phyloP scores from a whole-genome alignment of 2,113 vertebrate genomes.

The Hydrolagus affinis region DNA sequence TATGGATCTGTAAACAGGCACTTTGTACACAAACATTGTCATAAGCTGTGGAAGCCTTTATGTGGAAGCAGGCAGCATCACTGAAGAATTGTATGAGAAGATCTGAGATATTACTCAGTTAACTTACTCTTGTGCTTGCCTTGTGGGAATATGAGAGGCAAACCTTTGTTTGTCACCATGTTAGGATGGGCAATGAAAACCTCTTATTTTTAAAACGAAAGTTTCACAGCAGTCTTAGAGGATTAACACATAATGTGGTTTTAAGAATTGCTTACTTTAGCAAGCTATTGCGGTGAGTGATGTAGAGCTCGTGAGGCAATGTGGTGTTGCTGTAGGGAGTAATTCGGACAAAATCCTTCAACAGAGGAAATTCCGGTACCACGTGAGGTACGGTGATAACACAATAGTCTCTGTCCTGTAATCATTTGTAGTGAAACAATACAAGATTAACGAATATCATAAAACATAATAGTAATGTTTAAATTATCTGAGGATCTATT shows the following conservation, averaged over 20 bases:
- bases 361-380: conserved; percentile 60
- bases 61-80: no score
- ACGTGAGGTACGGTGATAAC: conserved; percentile 61
- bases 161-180: not conserved
- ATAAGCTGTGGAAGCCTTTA: no score
- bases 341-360: conserved; percentile 65
- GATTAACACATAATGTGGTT: not conserved
- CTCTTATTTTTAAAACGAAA: not conserved
- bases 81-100: not conserved
- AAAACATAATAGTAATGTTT: not conserved
- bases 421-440: not conserved
- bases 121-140: not conserved
- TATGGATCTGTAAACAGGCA: no score
- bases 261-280: conserved; percentile 58
- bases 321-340: conserved; percentile 46
- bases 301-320: conserved; percentile 61
- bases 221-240: not conserved
- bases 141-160: not conserved
- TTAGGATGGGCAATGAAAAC: not conserved
- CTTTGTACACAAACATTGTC: no score
- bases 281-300: conserved; percentile 62
- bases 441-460: not conserved
- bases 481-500: no score
- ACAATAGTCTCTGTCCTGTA: conserved; percentile 72
- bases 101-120: not conserved